These are phyloP conservation scores for Mirounga angustirostris DNA, from an alignment of 2,113 vertebrate genomes.

Conservation along the genomic window DNA sequence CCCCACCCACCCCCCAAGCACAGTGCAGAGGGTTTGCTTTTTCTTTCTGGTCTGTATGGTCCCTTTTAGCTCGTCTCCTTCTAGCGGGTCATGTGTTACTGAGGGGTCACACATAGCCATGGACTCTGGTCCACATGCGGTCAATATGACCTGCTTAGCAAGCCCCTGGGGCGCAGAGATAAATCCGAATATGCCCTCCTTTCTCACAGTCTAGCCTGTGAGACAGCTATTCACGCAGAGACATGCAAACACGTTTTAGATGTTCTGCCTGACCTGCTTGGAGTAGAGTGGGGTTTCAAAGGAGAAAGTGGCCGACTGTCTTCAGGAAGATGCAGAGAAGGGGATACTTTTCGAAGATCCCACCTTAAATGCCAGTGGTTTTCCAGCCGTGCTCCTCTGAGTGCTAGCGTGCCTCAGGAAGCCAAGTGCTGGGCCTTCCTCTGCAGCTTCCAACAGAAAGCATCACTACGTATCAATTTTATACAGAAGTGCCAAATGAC, in stretches of 20 bases:
- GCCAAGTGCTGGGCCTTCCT: not conserved
- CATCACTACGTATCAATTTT: not conserved
- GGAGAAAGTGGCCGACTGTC: not conserved
- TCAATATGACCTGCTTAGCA: not conserved
- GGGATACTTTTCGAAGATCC: not conserved
- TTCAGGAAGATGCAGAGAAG: not conserved
- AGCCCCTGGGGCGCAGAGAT: not conserved
- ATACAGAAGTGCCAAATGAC: not conserved
- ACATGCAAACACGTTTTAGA: not conserved
- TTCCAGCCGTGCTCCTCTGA: not conserved
- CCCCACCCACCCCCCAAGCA: not conserved
- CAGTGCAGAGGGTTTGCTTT: not conserved
- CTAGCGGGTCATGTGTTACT: not conserved
- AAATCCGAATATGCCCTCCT: not conserved
- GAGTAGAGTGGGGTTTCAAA: not conserved
- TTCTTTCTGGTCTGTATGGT: not conserved
- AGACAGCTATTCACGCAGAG: not conserved
- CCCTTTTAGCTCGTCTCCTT: constrained; percentile 15
- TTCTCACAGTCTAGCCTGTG: not conserved
- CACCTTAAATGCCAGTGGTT: not conserved
- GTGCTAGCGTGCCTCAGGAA: not conserved
- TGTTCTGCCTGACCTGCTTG: not conserved
- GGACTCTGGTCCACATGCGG: not conserved
- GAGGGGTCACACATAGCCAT: not conserved
- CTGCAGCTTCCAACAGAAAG: too few relatives aligned